A percentile compares a stretch with the other conserved stretches of the same genome.
These are phyloP conservation scores for Chaetops frenatus DNA, from an alignment of 2,113 vertebrate species.

Conservation along the genomic window DNA sequence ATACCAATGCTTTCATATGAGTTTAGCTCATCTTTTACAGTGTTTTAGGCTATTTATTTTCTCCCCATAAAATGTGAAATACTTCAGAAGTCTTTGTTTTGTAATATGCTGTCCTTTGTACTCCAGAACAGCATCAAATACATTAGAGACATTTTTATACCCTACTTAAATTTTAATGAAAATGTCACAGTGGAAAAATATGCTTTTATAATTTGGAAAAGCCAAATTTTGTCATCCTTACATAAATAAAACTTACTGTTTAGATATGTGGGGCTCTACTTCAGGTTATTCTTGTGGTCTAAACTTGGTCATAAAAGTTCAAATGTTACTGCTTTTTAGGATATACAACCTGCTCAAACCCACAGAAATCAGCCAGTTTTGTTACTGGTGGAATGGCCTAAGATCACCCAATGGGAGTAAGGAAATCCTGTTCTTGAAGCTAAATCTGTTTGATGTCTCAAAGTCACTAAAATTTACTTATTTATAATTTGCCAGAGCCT, in stretches of 20 bases:
- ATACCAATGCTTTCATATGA: background rate
- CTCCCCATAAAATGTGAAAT: background rate
- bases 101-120: background rate
- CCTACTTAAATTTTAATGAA: constrained; percentile 22
- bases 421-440: background rate
- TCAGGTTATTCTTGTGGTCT: background rate
- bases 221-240: background rate
- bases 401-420: background rate
- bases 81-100: background rate
- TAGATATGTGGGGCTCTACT: background rate
- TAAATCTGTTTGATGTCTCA: background rate
- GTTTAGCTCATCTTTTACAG: background rate
- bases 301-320: background rate
- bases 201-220: background rate
- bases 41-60: background rate
- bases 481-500: background rate
- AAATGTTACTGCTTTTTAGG: background rate
- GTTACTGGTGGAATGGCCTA: background rate
- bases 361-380: background rate
- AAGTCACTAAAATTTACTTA: background rate
- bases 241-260: background rate
- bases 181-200: background rate
- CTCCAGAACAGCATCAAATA: background rate
- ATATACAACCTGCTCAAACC: background rate
- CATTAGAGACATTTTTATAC: background rate